These are phyloP conservation scores for Norana najaformis DNA, from an alignment of 2,888 invertebrate species.

Conservation along the genomic window DNA sequence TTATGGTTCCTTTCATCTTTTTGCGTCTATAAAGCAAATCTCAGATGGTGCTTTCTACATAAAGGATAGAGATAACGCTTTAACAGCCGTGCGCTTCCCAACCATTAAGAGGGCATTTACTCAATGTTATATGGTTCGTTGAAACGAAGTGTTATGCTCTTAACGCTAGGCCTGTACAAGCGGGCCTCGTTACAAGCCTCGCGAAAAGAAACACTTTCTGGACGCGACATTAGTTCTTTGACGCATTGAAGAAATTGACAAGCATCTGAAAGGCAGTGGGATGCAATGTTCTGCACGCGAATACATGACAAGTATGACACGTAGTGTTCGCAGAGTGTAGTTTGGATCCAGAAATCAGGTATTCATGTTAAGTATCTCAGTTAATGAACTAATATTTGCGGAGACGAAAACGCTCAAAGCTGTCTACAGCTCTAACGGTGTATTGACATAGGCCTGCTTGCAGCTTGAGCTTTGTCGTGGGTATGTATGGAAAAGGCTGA, in stretches of 20 bases:
- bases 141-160: not conserved
- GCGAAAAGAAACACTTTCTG: not conserved
- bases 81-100: not conserved
- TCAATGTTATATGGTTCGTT: not conserved
- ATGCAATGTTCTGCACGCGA: not conserved
- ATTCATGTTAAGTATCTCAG: not conserved
- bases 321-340: not conserved
- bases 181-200: not conserved
- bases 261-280: not conserved
- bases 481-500: too few relatives aligned
- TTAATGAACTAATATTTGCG: not conserved
- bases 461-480: not conserved
- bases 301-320: too few relatives aligned
- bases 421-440: not conserved
- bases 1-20: too few relatives aligned
- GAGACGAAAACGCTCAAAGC: not conserved
- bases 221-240: not conserved
- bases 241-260: not conserved
- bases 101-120: too few relatives aligned
- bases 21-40: too few relatives aligned
- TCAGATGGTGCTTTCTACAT: not conserved
- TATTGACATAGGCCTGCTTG: not conserved
- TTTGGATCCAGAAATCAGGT: not conserved
- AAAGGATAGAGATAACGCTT: not conserved
- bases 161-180: not conserved